These are phyloP conservation scores for Drosophila prosaltans DNA, from an alignment of 1,140 invertebrate species.

Conservation along the genomic window DNA sequence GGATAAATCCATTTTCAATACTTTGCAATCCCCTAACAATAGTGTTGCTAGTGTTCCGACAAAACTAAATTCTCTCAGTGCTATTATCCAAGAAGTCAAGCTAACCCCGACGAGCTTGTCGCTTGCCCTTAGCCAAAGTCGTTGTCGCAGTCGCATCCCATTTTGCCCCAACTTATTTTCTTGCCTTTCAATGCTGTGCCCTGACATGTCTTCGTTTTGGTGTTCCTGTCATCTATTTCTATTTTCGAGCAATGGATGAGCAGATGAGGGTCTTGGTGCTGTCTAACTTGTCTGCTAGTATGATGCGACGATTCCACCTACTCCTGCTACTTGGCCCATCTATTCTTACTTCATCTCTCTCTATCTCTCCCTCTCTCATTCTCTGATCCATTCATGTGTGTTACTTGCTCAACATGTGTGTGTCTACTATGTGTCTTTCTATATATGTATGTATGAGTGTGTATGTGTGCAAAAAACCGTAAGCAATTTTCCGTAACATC, in stretches of 20 bases:
- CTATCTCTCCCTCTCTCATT: constrained; percentile 4
- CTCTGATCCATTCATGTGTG: constrained; percentile 69
- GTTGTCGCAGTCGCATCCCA: constrained; percentile 51
- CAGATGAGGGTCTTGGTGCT: constrained; percentile 77
- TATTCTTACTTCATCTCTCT: not conserved
- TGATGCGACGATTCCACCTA: constrained; percentile 60
- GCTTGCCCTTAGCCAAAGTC: constrained; percentile 78
- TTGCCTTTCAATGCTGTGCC: constrained; percentile 31
- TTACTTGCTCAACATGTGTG: constrained; percentile 41
- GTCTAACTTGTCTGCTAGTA: constrained; percentile 81
- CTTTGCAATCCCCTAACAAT: not conserved
- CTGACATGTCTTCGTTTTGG: constrained; percentile 70
- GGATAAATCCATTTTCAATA: too few relatives aligned
- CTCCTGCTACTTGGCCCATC: constrained; percentile 20
- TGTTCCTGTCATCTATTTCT: constrained; percentile 81
- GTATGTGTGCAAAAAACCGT: constrained; percentile 75
- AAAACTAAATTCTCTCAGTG: constrained; percentile 41
- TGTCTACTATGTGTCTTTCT: constrained; percentile 11
- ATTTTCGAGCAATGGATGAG: constrained; percentile 77
- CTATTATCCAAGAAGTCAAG: constrained; percentile 37
- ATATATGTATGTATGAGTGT: constrained; percentile 27
- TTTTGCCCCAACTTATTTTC: constrained; percentile 1
- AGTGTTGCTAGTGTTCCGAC: not conserved
- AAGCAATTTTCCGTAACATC: constrained; percentile 82
- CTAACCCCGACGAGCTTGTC: constrained; percentile 62